phyloP scores from a whole-genome alignment of 2,797 vertebrate genomes.

The Acipenser oxyrinchus region DNA sequence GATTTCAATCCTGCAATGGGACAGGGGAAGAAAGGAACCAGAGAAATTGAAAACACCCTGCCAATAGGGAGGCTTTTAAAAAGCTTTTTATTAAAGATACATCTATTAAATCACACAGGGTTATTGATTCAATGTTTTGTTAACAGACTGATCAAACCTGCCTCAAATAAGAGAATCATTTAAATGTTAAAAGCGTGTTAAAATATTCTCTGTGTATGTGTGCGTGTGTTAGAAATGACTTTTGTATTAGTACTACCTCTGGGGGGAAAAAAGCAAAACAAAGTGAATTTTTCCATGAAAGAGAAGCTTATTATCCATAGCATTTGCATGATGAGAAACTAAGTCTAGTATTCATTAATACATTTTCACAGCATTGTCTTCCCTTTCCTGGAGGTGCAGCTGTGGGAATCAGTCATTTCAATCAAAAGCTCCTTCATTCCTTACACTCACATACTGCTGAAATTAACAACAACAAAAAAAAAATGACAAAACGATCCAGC shows the following conservation, averaged over 20 bases:
- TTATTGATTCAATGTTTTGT: no score
- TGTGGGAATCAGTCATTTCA: constrained; percentile 69
- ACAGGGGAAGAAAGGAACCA: not conserved
- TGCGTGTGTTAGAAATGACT: no score
- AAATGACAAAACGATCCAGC: no score
- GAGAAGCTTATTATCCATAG: constrained; percentile 67
- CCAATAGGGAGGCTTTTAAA: no score
- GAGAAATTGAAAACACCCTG: not conserved
- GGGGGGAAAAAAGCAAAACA: not conserved
- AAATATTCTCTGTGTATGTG: no score
- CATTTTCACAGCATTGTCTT: constrained; percentile 75
- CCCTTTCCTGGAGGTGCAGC: constrained; percentile 70
- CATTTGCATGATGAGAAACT: constrained; percentile 67
- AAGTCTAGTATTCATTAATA: constrained; percentile 70
- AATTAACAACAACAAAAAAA: constrained; percentile 31
- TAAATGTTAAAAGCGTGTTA: no score
- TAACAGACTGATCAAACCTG: no score
- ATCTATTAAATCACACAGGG: no score
- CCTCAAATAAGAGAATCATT: no score
- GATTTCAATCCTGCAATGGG: not conserved
- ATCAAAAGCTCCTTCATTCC: constrained; percentile 78
- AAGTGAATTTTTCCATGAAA: constrained; percentile 53
- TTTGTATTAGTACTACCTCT: no score
- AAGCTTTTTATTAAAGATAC: no score
- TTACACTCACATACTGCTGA: constrained; percentile 60